phyloP scores from a whole-genome alignment of 2,113 vertebrate genomes.

The Catharus minimus region DNA sequence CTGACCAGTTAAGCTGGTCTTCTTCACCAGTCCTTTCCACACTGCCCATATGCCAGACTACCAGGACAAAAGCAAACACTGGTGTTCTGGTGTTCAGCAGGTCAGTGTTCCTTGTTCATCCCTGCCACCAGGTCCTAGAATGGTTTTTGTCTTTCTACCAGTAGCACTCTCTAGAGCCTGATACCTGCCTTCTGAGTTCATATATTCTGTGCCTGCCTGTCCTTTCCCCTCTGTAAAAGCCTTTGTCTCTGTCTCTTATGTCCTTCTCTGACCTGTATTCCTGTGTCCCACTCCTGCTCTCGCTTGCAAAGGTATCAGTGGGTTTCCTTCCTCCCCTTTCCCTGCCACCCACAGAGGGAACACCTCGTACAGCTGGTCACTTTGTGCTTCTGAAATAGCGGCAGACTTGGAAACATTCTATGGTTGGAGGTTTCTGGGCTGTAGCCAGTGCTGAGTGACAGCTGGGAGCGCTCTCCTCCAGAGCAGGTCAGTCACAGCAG shows the following conservation, averaged over 20 bases:
- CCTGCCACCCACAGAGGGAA: constrained; percentile 10
- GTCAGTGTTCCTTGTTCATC: neutral
- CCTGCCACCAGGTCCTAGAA: neutral
- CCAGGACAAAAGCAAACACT: neutral
- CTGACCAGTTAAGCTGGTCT: neutral
- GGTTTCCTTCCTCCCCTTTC: neutral
- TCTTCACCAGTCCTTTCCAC: neutral
- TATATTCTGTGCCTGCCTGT: neutral
- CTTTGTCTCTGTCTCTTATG: neutral
- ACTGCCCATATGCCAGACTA: neutral
- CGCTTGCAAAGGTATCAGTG: neutral
- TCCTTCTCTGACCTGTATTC: neutral
- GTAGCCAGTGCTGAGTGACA: neutral
- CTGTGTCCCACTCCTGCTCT: neutral
- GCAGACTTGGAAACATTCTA: neutral
- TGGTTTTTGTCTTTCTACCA: neutral
- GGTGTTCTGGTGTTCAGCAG: neutral
- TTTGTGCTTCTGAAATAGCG: neutral
- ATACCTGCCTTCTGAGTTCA: neutral
- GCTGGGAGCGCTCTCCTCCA: neutral
- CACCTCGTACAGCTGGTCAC: neutral
- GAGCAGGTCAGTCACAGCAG: neutral
- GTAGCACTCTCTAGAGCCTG: neutral
- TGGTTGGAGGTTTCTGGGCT: neutral
- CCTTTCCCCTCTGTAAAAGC: neutral